A percentile compares a stretch with the other conserved stretches of the same genome.
Conservation (phyloP, 2,113 vertebrate species). For the Leptodactylus fuscus region DNA sequence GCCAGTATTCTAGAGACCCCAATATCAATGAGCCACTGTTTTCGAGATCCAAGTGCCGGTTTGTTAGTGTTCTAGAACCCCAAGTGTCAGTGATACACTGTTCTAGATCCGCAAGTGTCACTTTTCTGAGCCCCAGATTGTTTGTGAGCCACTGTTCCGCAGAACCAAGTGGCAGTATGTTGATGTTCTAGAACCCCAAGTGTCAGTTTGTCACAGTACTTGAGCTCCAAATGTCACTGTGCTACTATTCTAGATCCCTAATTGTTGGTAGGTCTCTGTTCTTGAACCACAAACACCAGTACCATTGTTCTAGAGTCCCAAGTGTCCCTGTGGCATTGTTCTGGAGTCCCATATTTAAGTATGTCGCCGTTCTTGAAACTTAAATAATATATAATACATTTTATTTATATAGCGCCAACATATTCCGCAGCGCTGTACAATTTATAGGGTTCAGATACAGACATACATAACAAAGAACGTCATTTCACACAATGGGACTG, state of each 20-base stretch:
- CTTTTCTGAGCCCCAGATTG: too few relatives aligned
- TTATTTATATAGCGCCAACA: too few relatives aligned
- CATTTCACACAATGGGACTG: too few relatives aligned
- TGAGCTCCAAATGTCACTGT: background rate
- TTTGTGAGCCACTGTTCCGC: background rate
- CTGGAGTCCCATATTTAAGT: background rate
- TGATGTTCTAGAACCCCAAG: background rate
- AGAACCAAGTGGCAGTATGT: background rate
- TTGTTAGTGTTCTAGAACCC: background rate
- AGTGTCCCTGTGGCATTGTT: background rate
- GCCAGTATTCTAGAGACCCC: background rate
- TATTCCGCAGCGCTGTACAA: too few relatives aligned
- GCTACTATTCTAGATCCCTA: background rate
- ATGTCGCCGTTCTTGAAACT: background rate
- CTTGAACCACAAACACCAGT: background rate
- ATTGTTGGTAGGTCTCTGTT: background rate
- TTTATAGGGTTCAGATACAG: too few relatives aligned
- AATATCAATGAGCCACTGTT: background rate
- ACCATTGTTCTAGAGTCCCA: background rate
- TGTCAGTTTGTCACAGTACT: background rate
- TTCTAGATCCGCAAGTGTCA: background rate
- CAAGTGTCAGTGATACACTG: background rate
- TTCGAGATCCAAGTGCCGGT: background rate
- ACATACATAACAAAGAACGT: too few relatives aligned
- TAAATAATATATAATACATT: too few relatives aligned